Conservation (phyloP, 1,140 invertebrate genomes). For the Cydia amplana region DNA sequence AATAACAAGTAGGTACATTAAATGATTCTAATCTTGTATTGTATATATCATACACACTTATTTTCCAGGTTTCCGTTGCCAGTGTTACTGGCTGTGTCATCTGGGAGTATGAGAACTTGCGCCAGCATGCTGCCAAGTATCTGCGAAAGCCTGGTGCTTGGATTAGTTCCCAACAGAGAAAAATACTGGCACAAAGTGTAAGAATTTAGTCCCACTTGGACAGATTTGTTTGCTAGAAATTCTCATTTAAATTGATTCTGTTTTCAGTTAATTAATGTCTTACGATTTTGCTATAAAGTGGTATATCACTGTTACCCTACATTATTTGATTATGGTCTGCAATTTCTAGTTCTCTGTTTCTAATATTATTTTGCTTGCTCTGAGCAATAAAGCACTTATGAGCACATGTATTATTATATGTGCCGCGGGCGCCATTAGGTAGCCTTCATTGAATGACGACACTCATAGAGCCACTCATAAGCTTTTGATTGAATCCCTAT, state of each 20-base stretch:
- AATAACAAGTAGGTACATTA: background rate
- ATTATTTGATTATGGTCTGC: too few relatives aligned
- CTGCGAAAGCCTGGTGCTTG: conserved; percentile 80
- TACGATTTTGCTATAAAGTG: conserved; percentile 37
- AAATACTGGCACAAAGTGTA: conserved; percentile 63
- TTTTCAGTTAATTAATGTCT: background rate
- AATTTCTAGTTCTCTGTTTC: too few relatives aligned
- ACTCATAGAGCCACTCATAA: too few relatives aligned
- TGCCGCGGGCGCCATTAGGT: too few relatives aligned
- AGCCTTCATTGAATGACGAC: too few relatives aligned
- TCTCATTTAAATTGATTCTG: conserved; percentile 15
- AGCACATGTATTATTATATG: too few relatives aligned
- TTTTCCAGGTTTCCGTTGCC: conserved; percentile 84
- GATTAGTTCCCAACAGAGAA: conserved; percentile 77
- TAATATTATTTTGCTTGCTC: too few relatives aligned
- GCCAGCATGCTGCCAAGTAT: conserved; percentile 81
- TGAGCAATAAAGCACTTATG: too few relatives aligned
- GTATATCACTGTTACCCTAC: too few relatives aligned
- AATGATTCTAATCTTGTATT: background rate
- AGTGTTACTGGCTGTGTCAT: conserved; percentile 88
- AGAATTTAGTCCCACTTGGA: conserved; percentile 34
- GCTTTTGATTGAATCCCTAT: too few relatives aligned
- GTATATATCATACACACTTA: conserved; percentile 15
- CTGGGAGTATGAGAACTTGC: conserved; percentile 93
- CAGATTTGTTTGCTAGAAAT: conserved; percentile 32